These are phyloP conservation scores for Portunus trituberculatus DNA, from an alignment of 1,140 invertebrate genomes.

Conservation along the genomic window DNA sequence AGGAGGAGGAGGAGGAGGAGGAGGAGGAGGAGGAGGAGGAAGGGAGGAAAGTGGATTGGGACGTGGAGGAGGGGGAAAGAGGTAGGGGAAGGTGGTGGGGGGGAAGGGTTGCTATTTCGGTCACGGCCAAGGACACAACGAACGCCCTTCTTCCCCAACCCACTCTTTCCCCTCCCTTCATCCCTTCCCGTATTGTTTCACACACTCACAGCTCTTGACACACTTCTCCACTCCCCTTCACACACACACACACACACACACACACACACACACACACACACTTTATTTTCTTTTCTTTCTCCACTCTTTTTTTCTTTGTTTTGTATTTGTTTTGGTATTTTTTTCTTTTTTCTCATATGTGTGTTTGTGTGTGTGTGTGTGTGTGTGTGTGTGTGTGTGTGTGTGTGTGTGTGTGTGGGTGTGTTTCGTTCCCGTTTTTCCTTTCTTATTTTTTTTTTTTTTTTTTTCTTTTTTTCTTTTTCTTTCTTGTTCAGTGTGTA, in stretches of 20 bases:
- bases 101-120: neutral
- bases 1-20: neutral
- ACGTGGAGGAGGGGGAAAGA: neutral
- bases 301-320: neutral
- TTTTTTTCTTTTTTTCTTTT: too few relatives aligned
- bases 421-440: neutral
- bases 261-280: too few relatives aligned
- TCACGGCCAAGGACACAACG: slow-evolving; percentile 7
- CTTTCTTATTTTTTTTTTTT: too few relatives aligned
- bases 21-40: neutral
- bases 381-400: neutral
- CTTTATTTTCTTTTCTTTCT: too few relatives aligned
- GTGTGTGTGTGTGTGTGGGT: neutral
- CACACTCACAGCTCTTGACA: neutral
- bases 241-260: too few relatives aligned
- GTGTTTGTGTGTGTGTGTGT: neutral
- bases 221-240: neutral
- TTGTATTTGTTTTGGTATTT: neutral
- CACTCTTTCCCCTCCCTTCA: neutral
- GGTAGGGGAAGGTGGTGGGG: neutral
- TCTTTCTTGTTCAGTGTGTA: neutral
- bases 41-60: neutral
- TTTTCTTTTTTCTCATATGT: neutral
- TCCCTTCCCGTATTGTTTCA: slow-evolving; percentile 21
- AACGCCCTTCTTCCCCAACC: neutral